Percentiles rank a stretch among this genome's conserved stretches.
These are phyloP conservation scores for Scomber scombrus DNA, from an alignment of 2,113 vertebrate species.

Conservation along the genomic window DNA sequence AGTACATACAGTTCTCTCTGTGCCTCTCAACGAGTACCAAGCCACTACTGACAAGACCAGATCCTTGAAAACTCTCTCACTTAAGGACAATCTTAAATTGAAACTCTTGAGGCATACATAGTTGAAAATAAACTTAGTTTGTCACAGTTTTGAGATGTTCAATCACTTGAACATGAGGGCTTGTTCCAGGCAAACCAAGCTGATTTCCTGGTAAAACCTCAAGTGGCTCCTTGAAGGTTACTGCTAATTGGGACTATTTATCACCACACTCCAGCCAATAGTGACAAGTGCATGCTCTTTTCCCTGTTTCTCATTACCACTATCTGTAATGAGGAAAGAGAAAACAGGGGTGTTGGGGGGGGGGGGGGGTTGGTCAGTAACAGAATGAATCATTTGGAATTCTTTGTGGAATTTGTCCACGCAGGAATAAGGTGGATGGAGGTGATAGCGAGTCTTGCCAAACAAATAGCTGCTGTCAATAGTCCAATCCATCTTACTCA, in stretches of 20 bases:
- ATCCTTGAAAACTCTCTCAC: neutral
- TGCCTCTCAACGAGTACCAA: neutral
- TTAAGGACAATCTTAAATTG: slow-evolving; percentile 2
- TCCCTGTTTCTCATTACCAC: slow-evolving; percentile 80
- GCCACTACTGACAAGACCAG: neutral
- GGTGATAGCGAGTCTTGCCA: slow-evolving; percentile 13
- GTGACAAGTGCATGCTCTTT: slow-evolving; percentile 82
- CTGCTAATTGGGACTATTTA: slow-evolving; percentile 83
- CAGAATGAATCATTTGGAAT: neutral
- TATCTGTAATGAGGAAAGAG: slow-evolving; percentile 75
- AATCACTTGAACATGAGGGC: slow-evolving; percentile 37
- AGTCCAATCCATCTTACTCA: neutral
- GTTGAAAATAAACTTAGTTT: slow-evolving; percentile 6
- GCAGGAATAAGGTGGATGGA: slow-evolving; percentile 5
- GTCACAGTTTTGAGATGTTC: slow-evolving; percentile 29
- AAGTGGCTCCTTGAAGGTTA: slow-evolving; percentile 80
- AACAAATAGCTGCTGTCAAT: slow-evolving; percentile 11
- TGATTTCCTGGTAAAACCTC: slow-evolving; percentile 57
- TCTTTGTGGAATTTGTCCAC: neutral
- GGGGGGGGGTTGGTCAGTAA: neutral
- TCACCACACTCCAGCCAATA: slow-evolving; percentile 74
- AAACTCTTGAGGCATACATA: neutral
- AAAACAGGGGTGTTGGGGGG: neutral
- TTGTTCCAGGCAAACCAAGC: slow-evolving; percentile 63
- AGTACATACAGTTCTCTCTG: neutral